phyloP scores from a whole-genome alignment of 2,888 invertebrate genomes.

The Globia sparganii region DNA sequence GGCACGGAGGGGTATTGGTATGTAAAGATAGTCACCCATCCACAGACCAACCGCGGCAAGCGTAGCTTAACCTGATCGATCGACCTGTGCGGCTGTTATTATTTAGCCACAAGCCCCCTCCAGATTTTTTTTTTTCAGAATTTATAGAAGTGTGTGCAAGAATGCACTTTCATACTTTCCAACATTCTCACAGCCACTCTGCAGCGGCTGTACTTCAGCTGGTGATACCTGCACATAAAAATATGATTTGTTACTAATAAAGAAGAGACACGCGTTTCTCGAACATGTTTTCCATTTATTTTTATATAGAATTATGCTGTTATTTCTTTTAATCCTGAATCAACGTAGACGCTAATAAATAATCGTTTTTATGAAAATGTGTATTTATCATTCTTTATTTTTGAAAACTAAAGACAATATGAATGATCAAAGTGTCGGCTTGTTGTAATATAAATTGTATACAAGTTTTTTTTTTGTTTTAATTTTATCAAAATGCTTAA shows the following conservation, averaged over 20 bases:
- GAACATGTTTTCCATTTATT: slow-evolving; percentile 37
- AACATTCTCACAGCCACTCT: background rate
- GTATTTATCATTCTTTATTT: slow-evolving; percentile 57
- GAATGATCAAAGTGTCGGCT: slow-evolving; percentile 51
- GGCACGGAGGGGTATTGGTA: too few species aligned
- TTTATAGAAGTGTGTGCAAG: too few species aligned
- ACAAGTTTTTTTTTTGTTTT: background rate
- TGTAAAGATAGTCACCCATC: too few species aligned
- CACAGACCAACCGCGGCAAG: too few species aligned
- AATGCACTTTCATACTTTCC: background rate
- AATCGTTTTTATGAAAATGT: slow-evolving; percentile 45
- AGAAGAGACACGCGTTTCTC: slow-evolving; percentile 35
- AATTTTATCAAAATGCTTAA: background rate
- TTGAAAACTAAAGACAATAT: slow-evolving; percentile 53
- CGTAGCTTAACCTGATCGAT: too few species aligned
- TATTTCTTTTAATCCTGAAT: slow-evolving; percentile 52
- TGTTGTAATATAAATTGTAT: slow-evolving; percentile 41
- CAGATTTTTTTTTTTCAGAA: too few species aligned
- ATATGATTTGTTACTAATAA: slow-evolving; percentile 45
- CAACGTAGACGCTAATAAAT: slow-evolving; percentile 51
- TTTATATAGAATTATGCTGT: slow-evolving; percentile 33
- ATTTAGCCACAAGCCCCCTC: too few species aligned
- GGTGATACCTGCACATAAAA: slow-evolving; percentile 41
- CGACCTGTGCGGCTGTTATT: too few species aligned
- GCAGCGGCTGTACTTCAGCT: background rate